Conservation (phyloP, 2,113 vertebrate species). For the Apodemus speciosus region DNA sequence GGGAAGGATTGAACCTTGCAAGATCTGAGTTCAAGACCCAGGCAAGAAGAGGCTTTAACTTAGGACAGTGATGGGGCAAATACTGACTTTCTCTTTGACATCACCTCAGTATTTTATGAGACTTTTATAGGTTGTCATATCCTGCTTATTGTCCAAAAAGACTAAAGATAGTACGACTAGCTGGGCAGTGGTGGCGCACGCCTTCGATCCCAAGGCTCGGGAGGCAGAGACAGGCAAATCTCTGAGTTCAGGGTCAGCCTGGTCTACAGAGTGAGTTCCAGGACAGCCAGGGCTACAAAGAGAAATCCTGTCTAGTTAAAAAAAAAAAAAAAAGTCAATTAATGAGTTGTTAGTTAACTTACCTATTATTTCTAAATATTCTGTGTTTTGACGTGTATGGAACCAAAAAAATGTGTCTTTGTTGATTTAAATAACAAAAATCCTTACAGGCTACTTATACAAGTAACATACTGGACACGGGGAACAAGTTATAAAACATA, state of each 20-base stretch:
- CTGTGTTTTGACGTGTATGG: slow-evolving; percentile 72
- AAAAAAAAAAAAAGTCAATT: background rate
- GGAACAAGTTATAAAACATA: slow-evolving; percentile 74
- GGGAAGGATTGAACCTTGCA: background rate
- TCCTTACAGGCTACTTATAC: slow-evolving; percentile 71
- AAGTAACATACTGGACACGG: slow-evolving; percentile 75
- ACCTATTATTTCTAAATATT: slow-evolving; percentile 69
- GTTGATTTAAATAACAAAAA: slow-evolving; percentile 74
- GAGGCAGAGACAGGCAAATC: background rate
- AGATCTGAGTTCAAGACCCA: background rate
- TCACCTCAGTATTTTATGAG: background rate
- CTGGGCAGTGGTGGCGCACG: background rate
- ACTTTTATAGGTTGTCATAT: background rate
- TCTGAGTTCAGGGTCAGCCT: background rate
- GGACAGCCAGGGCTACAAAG: background rate
- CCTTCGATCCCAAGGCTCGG: background rate
- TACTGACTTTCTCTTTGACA: slow-evolving; percentile 39
- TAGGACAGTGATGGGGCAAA: background rate
- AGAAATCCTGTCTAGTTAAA: background rate
- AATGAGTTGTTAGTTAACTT: background rate
- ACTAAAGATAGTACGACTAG: background rate
- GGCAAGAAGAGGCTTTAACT: background rate
- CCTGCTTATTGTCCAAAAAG: background rate
- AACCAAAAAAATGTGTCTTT: slow-evolving; percentile 74
- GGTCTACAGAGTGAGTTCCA: background rate